These are phyloP conservation scores for Pithys albifrons DNA, from an alignment of 2,113 vertebrate genomes.

Conservation along the genomic window DNA sequence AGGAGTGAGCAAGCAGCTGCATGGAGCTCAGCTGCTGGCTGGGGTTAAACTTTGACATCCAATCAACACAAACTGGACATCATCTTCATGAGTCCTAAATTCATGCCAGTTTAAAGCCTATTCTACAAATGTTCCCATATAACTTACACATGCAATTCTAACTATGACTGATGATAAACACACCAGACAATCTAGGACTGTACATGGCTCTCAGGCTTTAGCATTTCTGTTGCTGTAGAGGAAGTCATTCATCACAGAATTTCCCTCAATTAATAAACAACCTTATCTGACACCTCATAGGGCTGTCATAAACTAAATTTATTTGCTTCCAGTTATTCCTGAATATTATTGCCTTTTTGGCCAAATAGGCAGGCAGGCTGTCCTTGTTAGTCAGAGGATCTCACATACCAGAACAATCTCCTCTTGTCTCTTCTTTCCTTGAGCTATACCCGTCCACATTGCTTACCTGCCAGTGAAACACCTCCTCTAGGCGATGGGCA, in stretches of 20 bases:
- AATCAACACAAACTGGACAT: not conserved
- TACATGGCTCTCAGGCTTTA: not conserved
- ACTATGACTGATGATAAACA: not conserved
- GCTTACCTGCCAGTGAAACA: slow-evolving; percentile 67
- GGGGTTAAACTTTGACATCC: not conserved
- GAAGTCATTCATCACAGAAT: slow-evolving; percentile 45
- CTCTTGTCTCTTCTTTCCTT: not conserved
- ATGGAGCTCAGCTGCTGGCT: not conserved
- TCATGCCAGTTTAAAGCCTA: not conserved
- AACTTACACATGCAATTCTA: not conserved
- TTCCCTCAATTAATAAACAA: slow-evolving; percentile 47
- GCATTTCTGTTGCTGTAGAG: not conserved
- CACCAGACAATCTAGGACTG: not conserved
- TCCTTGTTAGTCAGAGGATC: not conserved
- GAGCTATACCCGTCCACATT: not conserved
- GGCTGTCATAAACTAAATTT: slow-evolving; percentile 28
- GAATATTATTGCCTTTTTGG: not conserved
- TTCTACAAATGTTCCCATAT: not conserved
- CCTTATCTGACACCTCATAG: slow-evolving; percentile 16
- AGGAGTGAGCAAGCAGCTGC: not conserved
- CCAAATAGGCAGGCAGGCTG: not conserved
- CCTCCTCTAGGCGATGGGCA: not conserved
- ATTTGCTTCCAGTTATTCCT: slow-evolving; percentile 38
- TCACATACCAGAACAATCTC: not conserved
- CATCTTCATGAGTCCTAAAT: not conserved